Percentiles rank a stretch among this genome's conserved stretches.
Conservation (phyloP, 2,797 vertebrate species). For the Pipistrellus pygmaeus region DNA sequence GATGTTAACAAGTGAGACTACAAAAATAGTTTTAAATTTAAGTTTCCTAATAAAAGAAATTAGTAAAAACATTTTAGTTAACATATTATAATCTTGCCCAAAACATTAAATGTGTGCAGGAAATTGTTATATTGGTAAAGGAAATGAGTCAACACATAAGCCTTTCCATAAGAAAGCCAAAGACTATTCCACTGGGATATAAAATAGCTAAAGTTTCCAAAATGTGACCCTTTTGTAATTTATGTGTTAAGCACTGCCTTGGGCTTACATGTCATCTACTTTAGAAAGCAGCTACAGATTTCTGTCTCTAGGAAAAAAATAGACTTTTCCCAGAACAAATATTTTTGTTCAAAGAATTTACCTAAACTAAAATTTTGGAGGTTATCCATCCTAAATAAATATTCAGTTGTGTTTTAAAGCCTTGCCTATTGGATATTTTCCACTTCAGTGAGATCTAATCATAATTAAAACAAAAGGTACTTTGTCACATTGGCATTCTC, state of each 20-base stretch:
- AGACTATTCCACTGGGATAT: slow-evolving; percentile 92
- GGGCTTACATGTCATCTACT: slow-evolving; percentile 92
- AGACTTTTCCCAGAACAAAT: slow-evolving; percentile 77
- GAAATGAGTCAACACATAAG: slow-evolving; percentile 96
- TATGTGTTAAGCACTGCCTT: slow-evolving; percentile 98
- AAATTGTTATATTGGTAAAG: slow-evolving; percentile 95
- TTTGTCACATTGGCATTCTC: slow-evolving; percentile 47
- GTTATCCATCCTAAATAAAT: slow-evolving; percentile 70
- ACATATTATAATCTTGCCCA: slow-evolving; percentile 88
- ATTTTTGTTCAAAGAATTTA: slow-evolving; percentile 71
- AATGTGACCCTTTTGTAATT: slow-evolving; percentile 94
- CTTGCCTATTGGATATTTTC: slow-evolving; percentile 43
- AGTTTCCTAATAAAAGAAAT: slow-evolving; percentile 73
- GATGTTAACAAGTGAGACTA: slow-evolving; percentile 54
- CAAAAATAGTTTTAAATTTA: slow-evolving; percentile 59
- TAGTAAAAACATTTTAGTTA: slow-evolving; percentile 81
- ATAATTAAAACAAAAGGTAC: slow-evolving; percentile 68
- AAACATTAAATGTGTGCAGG: slow-evolving; percentile 94
- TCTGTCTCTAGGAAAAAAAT: slow-evolving; percentile 85
- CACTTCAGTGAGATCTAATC: slow-evolving; percentile 61
- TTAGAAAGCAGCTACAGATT: slow-evolving; percentile 91
- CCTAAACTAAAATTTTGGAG: slow-evolving; percentile 38
- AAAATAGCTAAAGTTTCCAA: slow-evolving; percentile 94
- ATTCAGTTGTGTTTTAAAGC: slow-evolving; percentile 59
- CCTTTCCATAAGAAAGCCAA: slow-evolving; percentile 88